Conservation (phyloP, 2,113 vertebrate genomes). For the Nycticebus coucang region DNA sequence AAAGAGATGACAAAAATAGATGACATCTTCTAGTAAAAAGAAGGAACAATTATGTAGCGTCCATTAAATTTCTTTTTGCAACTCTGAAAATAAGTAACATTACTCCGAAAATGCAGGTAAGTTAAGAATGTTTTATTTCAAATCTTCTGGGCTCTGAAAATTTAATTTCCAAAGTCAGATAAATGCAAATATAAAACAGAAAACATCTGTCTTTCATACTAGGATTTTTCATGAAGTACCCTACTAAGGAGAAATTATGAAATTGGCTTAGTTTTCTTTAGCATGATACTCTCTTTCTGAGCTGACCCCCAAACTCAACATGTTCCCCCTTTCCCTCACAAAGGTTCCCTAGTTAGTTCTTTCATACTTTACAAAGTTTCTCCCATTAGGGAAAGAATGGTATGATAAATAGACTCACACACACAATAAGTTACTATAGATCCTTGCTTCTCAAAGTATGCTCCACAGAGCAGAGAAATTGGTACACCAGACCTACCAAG, state of each 20-base stretch:
- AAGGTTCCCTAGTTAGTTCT: not conserved
- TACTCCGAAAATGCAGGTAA: not conserved
- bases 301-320: not conserved
- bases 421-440: not conserved
- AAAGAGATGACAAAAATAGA: not conserved
- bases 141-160: not conserved
- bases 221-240: not conserved
- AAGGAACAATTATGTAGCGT: not conserved
- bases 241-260: not conserved
- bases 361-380: not conserved
- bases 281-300: not conserved
- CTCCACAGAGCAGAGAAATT: not conserved
- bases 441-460: not conserved
- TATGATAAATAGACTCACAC: not conserved
- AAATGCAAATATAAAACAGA: not conserved
- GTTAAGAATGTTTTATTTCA: constrained; percentile 29
- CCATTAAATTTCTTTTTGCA: constrained; percentile 20
- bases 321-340: not conserved
- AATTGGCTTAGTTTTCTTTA: constrained; percentile 19
- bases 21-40: constrained; percentile 17
- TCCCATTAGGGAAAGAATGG: not conserved
- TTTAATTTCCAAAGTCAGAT: constrained; percentile 37
- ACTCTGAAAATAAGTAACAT: constrained; percentile 18
- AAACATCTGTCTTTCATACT: not conserved
- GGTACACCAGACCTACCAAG: not conserved